phyloP scores from a whole-genome alignment of 2,797 vertebrate species.

The Macropodus opercularis region DNA sequence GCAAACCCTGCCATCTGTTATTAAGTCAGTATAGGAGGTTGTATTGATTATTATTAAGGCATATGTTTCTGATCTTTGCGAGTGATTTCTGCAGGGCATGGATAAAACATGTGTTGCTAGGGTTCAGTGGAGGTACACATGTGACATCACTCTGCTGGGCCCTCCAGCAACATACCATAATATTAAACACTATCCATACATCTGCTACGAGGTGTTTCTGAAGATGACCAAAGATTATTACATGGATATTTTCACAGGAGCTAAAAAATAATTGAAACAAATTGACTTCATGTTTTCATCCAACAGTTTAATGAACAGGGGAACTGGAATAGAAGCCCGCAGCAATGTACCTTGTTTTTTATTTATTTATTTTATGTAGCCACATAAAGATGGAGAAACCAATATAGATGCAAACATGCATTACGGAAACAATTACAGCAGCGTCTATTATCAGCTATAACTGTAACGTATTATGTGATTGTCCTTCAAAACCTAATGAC shows the following conservation, averaged over 20 bases:
- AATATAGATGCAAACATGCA: conserved; percentile 44
- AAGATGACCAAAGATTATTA: conserved; percentile 67
- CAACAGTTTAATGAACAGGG: conserved; percentile 68
- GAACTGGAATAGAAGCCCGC: conserved; percentile 56
- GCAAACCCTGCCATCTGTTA: conserved; percentile 3
- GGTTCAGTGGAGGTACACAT: conserved; percentile 38
- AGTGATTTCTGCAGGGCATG: conserved; percentile 12
- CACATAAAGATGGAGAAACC: conserved; percentile 28
- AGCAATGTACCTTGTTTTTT: conserved; percentile 60
- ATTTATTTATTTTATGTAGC: conserved; percentile 41
- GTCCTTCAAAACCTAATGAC: conserved; percentile 61
- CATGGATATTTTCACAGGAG: conserved; percentile 55
- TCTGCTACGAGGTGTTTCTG: conserved; percentile 40
- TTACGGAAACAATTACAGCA: conserved; percentile 60
- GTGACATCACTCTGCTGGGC: conserved; percentile 35
- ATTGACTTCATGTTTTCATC: conserved; percentile 65
- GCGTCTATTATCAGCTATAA: conserved; percentile 57
- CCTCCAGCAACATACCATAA: conserved; percentile 37
- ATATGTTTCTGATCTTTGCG: conserved; percentile 21
- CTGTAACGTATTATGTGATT: conserved; percentile 49
- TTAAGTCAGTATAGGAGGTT: conserved; percentile 1
- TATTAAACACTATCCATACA: conserved; percentile 30
- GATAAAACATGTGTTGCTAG: conserved; percentile 4
- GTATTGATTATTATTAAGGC: conserved; percentile 31
- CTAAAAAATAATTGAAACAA: conserved; percentile 67